These are phyloP conservation scores for Elmis aenea DNA, from an alignment of 2,888 invertebrate species.

Conservation along the genomic window DNA sequence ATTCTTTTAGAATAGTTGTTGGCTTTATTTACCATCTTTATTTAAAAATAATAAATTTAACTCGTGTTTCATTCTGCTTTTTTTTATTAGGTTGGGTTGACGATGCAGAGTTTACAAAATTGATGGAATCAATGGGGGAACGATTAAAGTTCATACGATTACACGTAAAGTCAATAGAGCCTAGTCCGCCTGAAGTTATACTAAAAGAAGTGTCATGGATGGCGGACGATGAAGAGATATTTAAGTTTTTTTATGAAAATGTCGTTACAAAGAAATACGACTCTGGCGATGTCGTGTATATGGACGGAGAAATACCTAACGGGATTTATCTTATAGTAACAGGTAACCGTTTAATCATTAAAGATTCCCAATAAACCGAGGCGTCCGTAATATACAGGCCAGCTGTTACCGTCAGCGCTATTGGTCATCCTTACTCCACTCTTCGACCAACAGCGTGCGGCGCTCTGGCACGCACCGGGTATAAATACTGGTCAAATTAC, in stretches of 20 bases:
- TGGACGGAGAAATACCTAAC: constrained; percentile 37
- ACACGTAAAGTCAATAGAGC: constrained; percentile 43
- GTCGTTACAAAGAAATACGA: constrained; percentile 22
- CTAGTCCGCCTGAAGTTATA: constrained; percentile 49
- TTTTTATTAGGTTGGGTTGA: constrained; percentile 51
- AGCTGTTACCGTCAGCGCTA: no score
- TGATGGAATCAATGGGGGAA: constrained; percentile 52
- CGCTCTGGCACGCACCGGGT: no score
- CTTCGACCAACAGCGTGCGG: no score
- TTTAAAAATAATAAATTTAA: no score
- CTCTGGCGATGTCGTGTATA: constrained; percentile 22
- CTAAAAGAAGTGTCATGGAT: constrained; percentile 31
- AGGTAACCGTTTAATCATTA: no score
- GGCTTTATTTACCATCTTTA: no score
- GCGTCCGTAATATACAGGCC: no score
- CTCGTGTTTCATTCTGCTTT: no score
- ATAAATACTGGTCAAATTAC: no score
- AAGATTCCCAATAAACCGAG: no score
- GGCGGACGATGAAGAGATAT: constrained; percentile 19
- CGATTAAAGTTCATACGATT: constrained; percentile 46
- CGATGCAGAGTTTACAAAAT: constrained; percentile 52
- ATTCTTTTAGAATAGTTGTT: no score
- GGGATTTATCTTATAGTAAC: constrained; percentile 44
- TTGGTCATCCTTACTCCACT: no score
- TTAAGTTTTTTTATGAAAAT: constrained; percentile 22